A percentile compares a stretch with the other conserved stretches of the same genome.
Conservation (phyloP, 2,797 vertebrate species). For the Rhyacichthys aspro region DNA sequence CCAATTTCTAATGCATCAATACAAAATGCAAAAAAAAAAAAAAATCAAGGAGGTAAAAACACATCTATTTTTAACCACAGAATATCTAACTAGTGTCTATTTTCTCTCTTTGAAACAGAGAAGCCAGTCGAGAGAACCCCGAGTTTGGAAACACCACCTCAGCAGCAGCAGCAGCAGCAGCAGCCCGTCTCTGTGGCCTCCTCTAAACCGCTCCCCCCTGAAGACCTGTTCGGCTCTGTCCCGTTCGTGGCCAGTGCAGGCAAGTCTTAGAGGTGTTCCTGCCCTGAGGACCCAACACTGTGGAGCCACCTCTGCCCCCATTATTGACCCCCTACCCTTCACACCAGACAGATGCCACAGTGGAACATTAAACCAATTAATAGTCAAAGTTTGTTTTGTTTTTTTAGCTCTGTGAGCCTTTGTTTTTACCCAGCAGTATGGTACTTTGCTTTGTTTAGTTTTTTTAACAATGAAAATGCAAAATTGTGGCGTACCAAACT, state of each 20-base stretch:
- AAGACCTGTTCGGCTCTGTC: constrained; percentile 95
- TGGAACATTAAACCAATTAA: constrained; percentile 30
- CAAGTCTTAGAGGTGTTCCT: constrained; percentile 88
- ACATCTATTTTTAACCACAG: too few species aligned
- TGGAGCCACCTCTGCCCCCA: constrained; percentile 52
- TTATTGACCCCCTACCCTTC: not conserved
- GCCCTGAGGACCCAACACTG: constrained; percentile 72
- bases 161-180: not conserved
- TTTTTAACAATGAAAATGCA: too few species aligned
- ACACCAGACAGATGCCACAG: constrained; percentile 23
- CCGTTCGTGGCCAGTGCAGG: constrained; percentile 96
- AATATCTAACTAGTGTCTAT: not conserved
- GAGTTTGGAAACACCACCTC: constrained; percentile 74
- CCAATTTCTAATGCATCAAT: too few species aligned
- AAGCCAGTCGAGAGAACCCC: constrained; percentile 85
- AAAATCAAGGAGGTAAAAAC: too few species aligned
- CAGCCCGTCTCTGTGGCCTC: constrained; percentile 26
- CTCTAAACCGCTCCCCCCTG: constrained; percentile 79
- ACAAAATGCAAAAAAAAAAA: too few species aligned
- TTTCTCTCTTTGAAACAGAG: constrained; percentile 73
- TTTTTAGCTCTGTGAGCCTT: not conserved
- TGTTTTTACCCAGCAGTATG: too few species aligned
- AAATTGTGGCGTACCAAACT: too few species aligned
- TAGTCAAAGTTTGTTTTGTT: constrained; percentile 15
- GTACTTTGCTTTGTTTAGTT: too few species aligned